Conservation (phyloP, 2,797 vertebrate genomes). For the Sardinella longiceps region DNA sequence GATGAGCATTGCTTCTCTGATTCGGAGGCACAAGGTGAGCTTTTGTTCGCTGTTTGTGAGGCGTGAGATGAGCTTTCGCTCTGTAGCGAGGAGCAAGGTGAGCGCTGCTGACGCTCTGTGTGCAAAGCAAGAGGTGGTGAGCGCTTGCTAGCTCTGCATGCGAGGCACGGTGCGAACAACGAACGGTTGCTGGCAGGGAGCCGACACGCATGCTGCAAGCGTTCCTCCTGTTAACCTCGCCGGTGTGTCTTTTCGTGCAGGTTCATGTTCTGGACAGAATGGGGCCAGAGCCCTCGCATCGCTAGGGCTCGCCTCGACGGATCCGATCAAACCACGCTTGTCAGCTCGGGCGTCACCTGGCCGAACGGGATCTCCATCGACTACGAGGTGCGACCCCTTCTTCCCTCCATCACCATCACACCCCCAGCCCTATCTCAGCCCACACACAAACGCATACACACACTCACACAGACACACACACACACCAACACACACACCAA, state of each 20-base stretch:
- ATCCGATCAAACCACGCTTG: slow-evolving; percentile 78
- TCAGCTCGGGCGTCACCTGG: slow-evolving; percentile 79
- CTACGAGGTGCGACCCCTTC: slow-evolving; percentile 75
- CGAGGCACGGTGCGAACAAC: background rate
- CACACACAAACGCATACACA: background rate
- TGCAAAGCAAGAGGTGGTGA: background rate
- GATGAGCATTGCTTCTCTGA: background rate
- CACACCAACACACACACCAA: no score
- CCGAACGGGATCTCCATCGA: slow-evolving; percentile 86
- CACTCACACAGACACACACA: no score
- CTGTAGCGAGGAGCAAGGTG: background rate
- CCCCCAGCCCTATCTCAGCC: background rate
- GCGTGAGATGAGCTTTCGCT: background rate
- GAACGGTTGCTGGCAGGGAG: background rate
- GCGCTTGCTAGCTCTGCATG: background rate
- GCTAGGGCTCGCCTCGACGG: slow-evolving; percentile 82
- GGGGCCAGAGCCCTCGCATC: slow-evolving; percentile 84
- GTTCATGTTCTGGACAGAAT: slow-evolving; percentile 88
- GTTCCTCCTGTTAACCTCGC: background rate
- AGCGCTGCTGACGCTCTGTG: no score
- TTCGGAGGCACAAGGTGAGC: background rate
- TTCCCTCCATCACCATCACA: background rate
- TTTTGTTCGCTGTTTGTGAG: background rate
- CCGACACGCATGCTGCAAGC: background rate
- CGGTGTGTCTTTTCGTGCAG: slow-evolving; percentile 58